Conservation (phyloP, 1,140 invertebrate genomes). For the Drosophila auraria region DNA sequence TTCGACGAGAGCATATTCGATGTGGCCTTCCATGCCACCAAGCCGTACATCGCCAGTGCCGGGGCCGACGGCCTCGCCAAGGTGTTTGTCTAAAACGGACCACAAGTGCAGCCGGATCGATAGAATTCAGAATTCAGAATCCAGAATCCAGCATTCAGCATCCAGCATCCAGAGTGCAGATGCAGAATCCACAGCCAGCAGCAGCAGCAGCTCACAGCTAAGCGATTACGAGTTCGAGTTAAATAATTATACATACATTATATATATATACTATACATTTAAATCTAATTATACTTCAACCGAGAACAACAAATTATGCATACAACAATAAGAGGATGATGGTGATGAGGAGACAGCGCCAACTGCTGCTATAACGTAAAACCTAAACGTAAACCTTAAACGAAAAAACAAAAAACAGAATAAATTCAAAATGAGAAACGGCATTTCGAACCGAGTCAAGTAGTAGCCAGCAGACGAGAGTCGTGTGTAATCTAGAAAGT, state of each 20-base stretch:
- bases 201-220: conserved; percentile 56
- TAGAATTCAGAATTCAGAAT: conserved; percentile 46
- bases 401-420: conserved; percentile 15
- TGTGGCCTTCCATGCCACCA: conserved; percentile 99
- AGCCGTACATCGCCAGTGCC: conserved; percentile 99
- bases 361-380: conserved; percentile 27
- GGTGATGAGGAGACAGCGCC: neutral
- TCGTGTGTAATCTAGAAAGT: conserved; percentile 40
- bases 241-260: conserved; percentile 79
- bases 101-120: conserved; percentile 15
- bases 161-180: conserved; percentile 24
- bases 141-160: conserved; percentile 26
- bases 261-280: conserved; percentile 72
- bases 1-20: conserved; percentile 99
- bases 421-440: conserved; percentile 59
- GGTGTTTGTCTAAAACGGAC: conserved; percentile 92
- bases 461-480: conserved; percentile 15
- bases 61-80: conserved; percentile 99
- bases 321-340: conserved; percentile 36
- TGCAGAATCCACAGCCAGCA: conserved; percentile 27
- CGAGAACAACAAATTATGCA: conserved; percentile 65
- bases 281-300: conserved; percentile 75
- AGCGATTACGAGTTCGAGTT: conserved; percentile 78
- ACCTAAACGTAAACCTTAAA: neutral
- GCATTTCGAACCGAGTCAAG: conserved; percentile 58